Percentiles rank a stretch among this genome's conserved stretches.
Evolutionary conservation across 2,888 invertebrate species (phyloP).

Genomic region (Nipponacmea schrenckii): DNA sequence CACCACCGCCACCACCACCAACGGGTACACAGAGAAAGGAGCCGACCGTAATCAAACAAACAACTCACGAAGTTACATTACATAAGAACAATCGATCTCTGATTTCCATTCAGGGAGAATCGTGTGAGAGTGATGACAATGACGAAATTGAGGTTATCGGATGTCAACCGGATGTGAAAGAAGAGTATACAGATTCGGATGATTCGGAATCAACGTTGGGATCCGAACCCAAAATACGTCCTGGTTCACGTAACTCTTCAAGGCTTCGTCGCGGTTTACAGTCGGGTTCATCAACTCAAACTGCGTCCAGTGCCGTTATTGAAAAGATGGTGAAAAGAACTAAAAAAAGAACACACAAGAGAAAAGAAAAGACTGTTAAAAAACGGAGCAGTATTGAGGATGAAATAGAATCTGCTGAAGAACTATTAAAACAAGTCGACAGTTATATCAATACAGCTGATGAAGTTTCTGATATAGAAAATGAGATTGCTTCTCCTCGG

Average conservation of each 20-base stretch:
- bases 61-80: conserved; percentile 1
- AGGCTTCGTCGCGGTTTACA: not conserved
- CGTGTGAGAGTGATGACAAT: not conserved
- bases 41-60: not conserved
- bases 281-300: not conserved
- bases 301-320: not conserved
- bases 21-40: not conserved
- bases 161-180: not conserved
- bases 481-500: conserved; percentile 27
- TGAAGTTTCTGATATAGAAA: conserved; percentile 41
- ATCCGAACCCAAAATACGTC: not conserved
- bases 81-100: not conserved
- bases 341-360: not conserved
- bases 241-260: not conserved
- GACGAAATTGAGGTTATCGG: not conserved
- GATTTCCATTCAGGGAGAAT: not conserved
- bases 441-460: conserved; percentile 31
- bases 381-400: not conserved
- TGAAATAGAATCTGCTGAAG: not conserved
- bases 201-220: not conserved
- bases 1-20: not conserved
- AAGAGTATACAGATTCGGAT: not conserved
- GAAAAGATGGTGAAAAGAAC: not conserved
- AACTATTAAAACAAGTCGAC: not conserved
- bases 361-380: not conserved